Conservation (phyloP, 2,797 vertebrate species). For the Sciaenops ocellatus region DNA sequence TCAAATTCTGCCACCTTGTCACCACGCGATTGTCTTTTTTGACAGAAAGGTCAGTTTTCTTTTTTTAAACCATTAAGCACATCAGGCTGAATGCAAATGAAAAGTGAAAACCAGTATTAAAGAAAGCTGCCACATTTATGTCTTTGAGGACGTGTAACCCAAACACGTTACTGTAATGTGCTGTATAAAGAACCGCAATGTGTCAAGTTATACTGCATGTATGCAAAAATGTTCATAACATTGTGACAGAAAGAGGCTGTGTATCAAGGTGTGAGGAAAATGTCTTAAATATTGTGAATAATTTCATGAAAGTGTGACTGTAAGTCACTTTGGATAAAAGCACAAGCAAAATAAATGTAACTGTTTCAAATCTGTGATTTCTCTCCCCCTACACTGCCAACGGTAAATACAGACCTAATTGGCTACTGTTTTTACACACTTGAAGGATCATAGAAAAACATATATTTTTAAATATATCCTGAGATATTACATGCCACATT, state of each 20-base stretch:
- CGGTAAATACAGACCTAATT: too few relatives aligned
- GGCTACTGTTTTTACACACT: too few relatives aligned
- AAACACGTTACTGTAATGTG: neutral
- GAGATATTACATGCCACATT: too few relatives aligned
- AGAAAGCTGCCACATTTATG: neutral
- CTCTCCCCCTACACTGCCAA: too few relatives aligned
- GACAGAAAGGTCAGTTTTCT: neutral
- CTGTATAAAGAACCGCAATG: neutral
- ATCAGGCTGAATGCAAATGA: neutral
- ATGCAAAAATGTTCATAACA: neutral
- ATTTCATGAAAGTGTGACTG: too few relatives aligned
- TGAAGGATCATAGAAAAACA: too few relatives aligned
- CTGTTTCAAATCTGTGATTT: too few relatives aligned
- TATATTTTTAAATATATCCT: too few relatives aligned
- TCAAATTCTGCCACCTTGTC: conserved; percentile 4
- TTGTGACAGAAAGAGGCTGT: neutral
- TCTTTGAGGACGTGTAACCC: neutral
- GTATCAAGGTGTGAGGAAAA: too few relatives aligned
- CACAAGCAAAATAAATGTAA: too few relatives aligned
- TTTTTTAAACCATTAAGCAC: neutral
- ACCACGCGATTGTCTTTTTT: neutral
- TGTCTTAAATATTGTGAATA: too few relatives aligned
- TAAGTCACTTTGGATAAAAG: too few relatives aligned
- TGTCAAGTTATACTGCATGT: neutral
- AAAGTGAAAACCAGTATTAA: neutral